Evolutionary conservation across 2,113 vertebrate species (phyloP).

Genomic region (Noturus placidus): DNA sequence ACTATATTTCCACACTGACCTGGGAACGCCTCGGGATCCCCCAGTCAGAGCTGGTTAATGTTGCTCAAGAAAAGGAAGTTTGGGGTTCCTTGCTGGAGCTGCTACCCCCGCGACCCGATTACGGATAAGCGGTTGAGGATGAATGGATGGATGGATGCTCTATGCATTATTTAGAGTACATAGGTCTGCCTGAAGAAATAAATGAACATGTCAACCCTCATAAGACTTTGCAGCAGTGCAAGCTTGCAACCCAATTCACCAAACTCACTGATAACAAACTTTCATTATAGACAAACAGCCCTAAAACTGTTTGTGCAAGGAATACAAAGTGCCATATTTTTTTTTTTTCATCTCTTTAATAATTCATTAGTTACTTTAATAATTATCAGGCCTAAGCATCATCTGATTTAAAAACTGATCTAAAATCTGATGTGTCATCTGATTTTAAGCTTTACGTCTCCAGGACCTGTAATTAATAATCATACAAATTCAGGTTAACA

Average conservation of each 20-base stretch:
- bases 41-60: no score
- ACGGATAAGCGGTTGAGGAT: no score
- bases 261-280: conserved; percentile 17
- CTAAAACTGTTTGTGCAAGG: not conserved
- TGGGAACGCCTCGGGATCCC: no score
- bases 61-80: no score
- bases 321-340: not conserved
- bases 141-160: no score
- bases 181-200: conserved; percentile 41
- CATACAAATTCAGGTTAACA: not conserved
- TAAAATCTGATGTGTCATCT: not conserved
- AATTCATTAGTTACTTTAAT: not conserved
- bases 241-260: conserved; percentile 13
- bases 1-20: no score
- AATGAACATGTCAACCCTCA: conserved; percentile 48
- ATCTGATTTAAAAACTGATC: not conserved
- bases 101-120: no score
- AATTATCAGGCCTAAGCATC: not conserved
- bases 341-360: no score
- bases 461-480: not conserved
- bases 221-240: conserved; percentile 23
- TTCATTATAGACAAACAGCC: not conserved
- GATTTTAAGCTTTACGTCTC: not conserved
- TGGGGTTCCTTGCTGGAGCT: no score
- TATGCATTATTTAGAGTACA: conserved; percentile 55